Percentiles rank a stretch among this genome's conserved stretches.
These are phyloP conservation scores for Acleris holmiana DNA, from an alignment of 2,888 invertebrate genomes.

Conservation along the genomic window DNA sequence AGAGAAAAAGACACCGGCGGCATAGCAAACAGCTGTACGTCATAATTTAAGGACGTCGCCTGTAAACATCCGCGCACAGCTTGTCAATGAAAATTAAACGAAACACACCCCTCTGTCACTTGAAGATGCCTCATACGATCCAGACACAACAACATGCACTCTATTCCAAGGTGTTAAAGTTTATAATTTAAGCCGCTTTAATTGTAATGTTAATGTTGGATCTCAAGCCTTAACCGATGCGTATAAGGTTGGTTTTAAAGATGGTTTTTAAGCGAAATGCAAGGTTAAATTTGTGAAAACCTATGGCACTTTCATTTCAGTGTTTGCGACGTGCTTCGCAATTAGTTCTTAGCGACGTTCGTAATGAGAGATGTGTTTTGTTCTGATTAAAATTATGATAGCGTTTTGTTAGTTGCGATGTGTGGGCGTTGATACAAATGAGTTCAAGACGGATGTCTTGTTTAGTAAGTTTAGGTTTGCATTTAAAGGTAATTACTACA, in stretches of 20 bases:
- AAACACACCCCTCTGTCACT: constrained; percentile 66
- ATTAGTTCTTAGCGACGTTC: constrained; percentile 57
- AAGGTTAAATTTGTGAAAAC: constrained; percentile 34
- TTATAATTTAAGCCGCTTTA: background rate
- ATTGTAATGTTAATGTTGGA: constrained; percentile 11
- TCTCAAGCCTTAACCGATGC: constrained; percentile 43
- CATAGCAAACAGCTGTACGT: constrained; percentile 20
- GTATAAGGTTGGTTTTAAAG: constrained; percentile 15
- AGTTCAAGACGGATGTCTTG: background rate
- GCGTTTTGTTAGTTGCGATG: constrained; percentile 16
- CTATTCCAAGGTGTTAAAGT: constrained; percentile 1
- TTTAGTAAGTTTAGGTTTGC: background rate
- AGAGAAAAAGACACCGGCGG: constrained; percentile 7
- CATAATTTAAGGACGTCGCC: constrained; percentile 39
- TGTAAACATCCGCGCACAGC: constrained; percentile 45
- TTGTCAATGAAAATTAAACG: constrained; percentile 75
- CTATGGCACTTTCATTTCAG: constrained; percentile 61
- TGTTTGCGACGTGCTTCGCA: constrained; percentile 65
- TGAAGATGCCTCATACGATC: background rate
- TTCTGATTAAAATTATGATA: constrained; percentile 30
- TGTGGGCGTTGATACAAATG: constrained; percentile 13
- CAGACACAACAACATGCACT: background rate
- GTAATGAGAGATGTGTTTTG: constrained; percentile 36
- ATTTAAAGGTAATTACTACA: too few relatives aligned
- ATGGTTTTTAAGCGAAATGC: background rate